Conservation (phyloP, 2,888 invertebrate species). For the Cenopis cana region DNA sequence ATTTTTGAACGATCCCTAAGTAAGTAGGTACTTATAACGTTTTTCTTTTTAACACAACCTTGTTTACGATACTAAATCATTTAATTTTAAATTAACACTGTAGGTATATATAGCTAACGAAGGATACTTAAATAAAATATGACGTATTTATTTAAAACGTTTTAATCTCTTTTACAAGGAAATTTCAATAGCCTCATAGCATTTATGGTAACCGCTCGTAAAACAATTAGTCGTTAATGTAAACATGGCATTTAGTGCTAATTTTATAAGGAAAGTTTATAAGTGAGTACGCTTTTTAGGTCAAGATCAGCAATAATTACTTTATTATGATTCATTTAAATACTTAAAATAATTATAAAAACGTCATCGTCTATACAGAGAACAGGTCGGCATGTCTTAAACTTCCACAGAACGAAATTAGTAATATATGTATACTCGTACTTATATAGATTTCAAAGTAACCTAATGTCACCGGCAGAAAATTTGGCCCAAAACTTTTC, state of each 20-base stretch:
- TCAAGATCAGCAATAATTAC: conserved; percentile 12
- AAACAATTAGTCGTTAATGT: not conserved
- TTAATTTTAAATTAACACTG: too few species aligned
- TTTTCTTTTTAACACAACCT: too few species aligned
- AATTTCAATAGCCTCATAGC: not conserved
- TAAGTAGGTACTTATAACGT: too few species aligned
- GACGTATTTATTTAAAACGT: not conserved
- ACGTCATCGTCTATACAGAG: not conserved
- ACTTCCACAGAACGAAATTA: too few species aligned
- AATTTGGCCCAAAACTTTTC: too few species aligned
- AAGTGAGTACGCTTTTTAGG: conserved; percentile 7
- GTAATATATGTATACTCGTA: too few species aligned
- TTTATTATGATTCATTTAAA: not conserved
- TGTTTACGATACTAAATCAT: too few species aligned
- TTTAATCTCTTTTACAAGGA: not conserved
- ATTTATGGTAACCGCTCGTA: not conserved
- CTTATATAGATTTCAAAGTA: too few species aligned
- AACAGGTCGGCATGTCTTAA: too few species aligned
- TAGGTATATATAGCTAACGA: too few species aligned
- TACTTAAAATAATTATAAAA: not conserved
- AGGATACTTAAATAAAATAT: not conserved
- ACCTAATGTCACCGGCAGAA: too few species aligned
- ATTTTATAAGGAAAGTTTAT: conserved; percentile 32
- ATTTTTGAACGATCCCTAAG: too few species aligned
- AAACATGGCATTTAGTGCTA: conserved; percentile 12